Evolutionary conservation across 2,797 vertebrate species (phyloP), one percentile per base, ranked within the genome.

Genomic region (Dipus sagitta): DNA sequence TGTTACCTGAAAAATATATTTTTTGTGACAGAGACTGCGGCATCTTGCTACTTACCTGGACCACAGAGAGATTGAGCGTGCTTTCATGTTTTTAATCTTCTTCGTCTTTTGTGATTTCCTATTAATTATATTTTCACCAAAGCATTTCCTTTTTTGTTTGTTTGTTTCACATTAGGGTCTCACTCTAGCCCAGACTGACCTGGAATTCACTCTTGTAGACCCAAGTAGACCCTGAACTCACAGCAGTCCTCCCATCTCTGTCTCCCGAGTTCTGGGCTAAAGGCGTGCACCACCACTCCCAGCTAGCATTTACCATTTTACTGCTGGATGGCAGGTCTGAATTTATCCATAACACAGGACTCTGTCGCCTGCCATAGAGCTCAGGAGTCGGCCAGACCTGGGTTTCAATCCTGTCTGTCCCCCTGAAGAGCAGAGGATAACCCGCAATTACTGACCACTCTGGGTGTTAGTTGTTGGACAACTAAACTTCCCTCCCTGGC

Each of bases 101-200:
- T 79, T 94, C 42, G 42, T 54, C 28, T 12, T 82, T 86, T 68
- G 18, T 70, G 30, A 86, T 90, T 88, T 60, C 82, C 58, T 67
- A 0, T 79, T 75, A 15, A 38, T 93, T 62, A 17, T 79, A 74
- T 90, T 82, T 70, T 54, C 76, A 79, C 67, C 26, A 24, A 28
- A 62, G 30, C 52, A 30, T 80, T 86, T 89, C 65, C 58, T 76
- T 83, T 93, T 5, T 91, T 74, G 74, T 62, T 21, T 68, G 80
- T 52, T 64, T 34, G 4, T 24, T 60, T 65, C 14, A 58, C 2
- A 13, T 14, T 58, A 58, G 54, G 54, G 54, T 58, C 54, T 58
- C 54, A 17, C 54, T 58, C 54, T 17, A 58, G 54, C 54, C 54
- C 54, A 58, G 54, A 4, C 54, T 17, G 17, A 14, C 54, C 54